Evolutionary conservation across 2,888 invertebrate species (phyloP), one percentile per base, ranked within the genome.

Genomic region (Seira ritae): DNA sequence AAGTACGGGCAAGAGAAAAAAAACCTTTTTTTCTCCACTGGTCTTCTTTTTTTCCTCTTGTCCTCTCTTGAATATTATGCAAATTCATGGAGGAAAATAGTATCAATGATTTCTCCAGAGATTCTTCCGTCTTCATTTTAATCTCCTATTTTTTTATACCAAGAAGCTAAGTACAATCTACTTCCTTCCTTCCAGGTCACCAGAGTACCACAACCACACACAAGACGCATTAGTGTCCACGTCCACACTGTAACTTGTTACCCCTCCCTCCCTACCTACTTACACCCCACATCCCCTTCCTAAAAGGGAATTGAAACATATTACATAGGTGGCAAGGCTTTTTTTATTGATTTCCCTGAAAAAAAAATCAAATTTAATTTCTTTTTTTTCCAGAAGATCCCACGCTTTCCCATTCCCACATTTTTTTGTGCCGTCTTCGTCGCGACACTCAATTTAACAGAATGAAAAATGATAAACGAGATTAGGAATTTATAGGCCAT

Each of bases 71-170:
- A 73, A 80, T 73, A 80, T 73, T 80, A 80, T 80, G 80, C 80
- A 80, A 80, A 80, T 80, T 55, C 73, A 20, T 66, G 74, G 23
- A 67, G 24, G 31, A 67, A 69, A 66, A 42, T 66, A 19, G 68
- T 23, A 70, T 84, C 84, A 84, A 69, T 84, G 84, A 84, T 84
- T 84, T 84, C 84, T 84, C 84, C 17, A 42, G 84, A 84, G 84
- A 79, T 84, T 66, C 65, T 74, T 84, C 65, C 84, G 79, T 84
- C 84, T 84, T 84, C 79, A 79, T 84, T 84, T 84, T 84, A 84
- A 79, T 84, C 84, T 77, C 22, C 4, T 10, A 15, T 19, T 23
- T 65, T 62, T 73, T 65, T 31, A 31, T 31, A 31, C 2, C n/a
- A n/a, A n/a, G n/a, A n/a, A n/a, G n/a, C n/a, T n/a, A 31, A 31